Percentiles rank a stretch among this genome's conserved stretches.
Conservation (phyloP, 2,888 invertebrate genomes). For the Julus scandinavius region DNA sequence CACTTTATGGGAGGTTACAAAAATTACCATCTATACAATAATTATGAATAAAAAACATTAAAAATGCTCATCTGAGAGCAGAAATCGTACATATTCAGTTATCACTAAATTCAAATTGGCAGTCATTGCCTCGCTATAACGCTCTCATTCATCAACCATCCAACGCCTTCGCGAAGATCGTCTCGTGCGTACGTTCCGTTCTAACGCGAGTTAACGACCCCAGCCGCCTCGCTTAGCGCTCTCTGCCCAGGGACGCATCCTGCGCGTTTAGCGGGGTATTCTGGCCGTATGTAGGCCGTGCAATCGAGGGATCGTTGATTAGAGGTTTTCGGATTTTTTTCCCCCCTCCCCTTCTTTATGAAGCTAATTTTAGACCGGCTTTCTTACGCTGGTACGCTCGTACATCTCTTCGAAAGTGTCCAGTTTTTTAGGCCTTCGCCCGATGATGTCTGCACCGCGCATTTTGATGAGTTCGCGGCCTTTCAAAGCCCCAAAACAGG, state of each 20-base stretch:
- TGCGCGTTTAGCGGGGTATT: no score
- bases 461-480: background rate
- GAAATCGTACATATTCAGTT: no score
- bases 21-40: no score
- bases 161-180: no score
- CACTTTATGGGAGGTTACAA: no score
- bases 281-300: no score
- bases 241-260: background rate
- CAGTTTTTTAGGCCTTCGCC: background rate
- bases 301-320: background rate
- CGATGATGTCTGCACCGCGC: background rate
- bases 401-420: background rate
- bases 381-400: background rate
- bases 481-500: background rate
- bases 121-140: no score
- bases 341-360: background rate
- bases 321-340: background rate
- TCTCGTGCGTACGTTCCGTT: background rate
- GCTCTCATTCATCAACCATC: no score
- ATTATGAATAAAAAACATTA: no score
- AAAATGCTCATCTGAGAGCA: no score
- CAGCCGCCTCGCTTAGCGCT: background rate
- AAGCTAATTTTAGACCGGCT: constrained; percentile 1
- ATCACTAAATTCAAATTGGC: no score
- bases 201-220: background rate